These are phyloP conservation scores for Sebastiscus albofasciatus DNA, from an alignment of 2,797 vertebrate genomes.

Conservation along the genomic window DNA sequence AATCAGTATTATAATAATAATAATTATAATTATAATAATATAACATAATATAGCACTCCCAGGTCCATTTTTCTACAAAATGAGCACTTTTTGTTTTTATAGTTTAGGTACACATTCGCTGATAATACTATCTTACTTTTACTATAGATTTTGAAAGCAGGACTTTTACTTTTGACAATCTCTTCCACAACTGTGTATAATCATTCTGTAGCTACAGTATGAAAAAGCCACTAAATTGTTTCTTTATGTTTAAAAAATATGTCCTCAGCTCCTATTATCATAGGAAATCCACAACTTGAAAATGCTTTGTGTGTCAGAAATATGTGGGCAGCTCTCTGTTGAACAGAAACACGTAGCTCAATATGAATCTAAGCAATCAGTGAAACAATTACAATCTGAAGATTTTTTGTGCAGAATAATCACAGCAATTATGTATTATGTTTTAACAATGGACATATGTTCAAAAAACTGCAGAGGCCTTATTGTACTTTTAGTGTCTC, in stretches of 20 bases:
- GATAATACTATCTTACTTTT: too few species aligned
- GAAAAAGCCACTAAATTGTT: not conserved
- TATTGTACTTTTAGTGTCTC: not conserved
- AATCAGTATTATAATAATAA: not conserved
- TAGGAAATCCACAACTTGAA: not conserved
- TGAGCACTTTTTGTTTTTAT: not conserved
- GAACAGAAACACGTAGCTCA: not conserved
- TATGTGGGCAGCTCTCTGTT: not conserved
- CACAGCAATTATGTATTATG: not conserved
- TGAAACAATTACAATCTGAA: not conserved
- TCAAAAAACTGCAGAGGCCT: not conserved
- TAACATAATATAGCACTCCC: not conserved
- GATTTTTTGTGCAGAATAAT: not conserved
- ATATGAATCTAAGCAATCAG: not conserved
- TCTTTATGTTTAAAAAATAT: not conserved
- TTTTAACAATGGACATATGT: not conserved
- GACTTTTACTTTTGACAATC: not conserved
- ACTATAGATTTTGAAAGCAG: fast-evolving
- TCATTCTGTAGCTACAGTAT: not conserved
- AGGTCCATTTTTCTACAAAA: not conserved
- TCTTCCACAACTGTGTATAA: not conserved
- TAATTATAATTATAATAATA: not conserved
- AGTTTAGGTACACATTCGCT: not conserved
- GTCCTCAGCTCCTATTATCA: not conserved
- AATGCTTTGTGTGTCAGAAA: not conserved